Base-by-base conservation (phyloP, 2,113 vertebrate genomes). In the Carassius gibelio region DNA sequence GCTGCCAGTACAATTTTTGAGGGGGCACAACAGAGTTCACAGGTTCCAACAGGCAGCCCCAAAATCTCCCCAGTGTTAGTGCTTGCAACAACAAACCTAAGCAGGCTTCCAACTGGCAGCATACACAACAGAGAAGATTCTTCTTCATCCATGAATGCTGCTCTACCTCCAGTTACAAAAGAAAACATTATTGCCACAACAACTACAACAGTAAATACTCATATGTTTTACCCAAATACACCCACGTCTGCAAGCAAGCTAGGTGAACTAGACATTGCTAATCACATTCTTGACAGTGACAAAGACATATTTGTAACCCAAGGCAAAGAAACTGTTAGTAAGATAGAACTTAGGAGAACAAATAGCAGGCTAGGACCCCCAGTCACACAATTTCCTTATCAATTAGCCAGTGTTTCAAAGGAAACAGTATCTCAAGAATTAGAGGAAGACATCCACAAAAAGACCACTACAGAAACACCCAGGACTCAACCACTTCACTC, bases 221-320 rank as follows among this genome's bases (percentile, higher is more conserved):
- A 86, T 76, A 38, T 80, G 1, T 26, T 84, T 8, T 3, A 79
- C 0, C 77, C 85, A 21, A 75, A 45, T 69, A 89, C 26, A 1
- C 84, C 86, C 0, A 3, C 77, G 0, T 82, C 87, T 75, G 90
- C 36, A 52, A 69, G 62, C 11, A 79, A 86, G 38, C 86, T 38
- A n/a, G 88, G 21, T 83, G 78, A 61, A 80, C 90, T 69, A 91
- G 89, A 66, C 89, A 52, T 78, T 45, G 38, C 85, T 69, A 95
- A 95, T 61, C 84, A 89, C 79, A 84, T 95, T 84, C 91, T 90
- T 0, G 92, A 95, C 48, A 87, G 88, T 8, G 90, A 79, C 85
- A 92, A 5, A 34, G 90, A 52, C 2, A 89, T 83, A 87, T 80
- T 26, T 3, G 87, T 90, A 1, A 89, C 61, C 30, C 26, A 75